phyloP scores from a whole-genome alignment of 2,113 vertebrate species.

The Trematomus loennbergii region DNA sequence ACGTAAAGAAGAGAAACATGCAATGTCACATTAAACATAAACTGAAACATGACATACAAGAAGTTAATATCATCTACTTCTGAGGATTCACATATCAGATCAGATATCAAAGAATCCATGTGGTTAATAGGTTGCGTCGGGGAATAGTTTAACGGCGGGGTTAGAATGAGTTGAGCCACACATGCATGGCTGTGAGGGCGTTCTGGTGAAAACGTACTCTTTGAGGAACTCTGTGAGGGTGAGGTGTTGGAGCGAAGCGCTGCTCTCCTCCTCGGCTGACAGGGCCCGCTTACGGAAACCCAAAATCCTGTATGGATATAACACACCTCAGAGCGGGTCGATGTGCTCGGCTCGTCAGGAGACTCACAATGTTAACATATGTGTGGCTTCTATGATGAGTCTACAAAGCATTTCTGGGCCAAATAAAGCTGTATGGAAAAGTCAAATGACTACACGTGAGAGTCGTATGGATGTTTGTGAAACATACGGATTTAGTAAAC shows the following conservation, averaged over 20 bases:
- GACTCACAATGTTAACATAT: conserved; percentile 19
- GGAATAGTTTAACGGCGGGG: conserved; percentile 18
- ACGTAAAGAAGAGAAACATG: conserved; percentile 57
- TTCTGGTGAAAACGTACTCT: conserved; percentile 81
- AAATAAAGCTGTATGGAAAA: background rate
- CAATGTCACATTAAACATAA: conserved; percentile 35
- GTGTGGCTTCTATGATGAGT: background rate
- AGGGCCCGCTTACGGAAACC: conserved; percentile 86
- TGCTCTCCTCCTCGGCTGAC: conserved; percentile 84
- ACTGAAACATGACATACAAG: background rate
- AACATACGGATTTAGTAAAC: conserved; percentile 10
- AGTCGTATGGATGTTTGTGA: background rate
- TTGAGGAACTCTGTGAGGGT: conserved; percentile 87
- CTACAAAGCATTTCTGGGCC: background rate
- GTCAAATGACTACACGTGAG: background rate
- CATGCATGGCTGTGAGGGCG: conserved; percentile 70
- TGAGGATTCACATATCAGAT: conserved; percentile 8
- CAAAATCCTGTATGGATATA: conserved; percentile 83
- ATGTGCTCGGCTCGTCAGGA: conserved; percentile 31
- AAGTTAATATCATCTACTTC: conserved; percentile 27
- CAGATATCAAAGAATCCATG: conserved; percentile 12
- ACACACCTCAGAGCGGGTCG: conserved; percentile 74
- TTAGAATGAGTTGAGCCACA: conserved; percentile 67
- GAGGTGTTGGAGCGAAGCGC: conserved; percentile 82
- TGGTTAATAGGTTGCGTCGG: conserved; percentile 58